Evolutionary conservation across 2,797 vertebrate genomes (phyloP), one percentile per base, ranked within the genome.

Genomic region (Sebastes minor): DNA sequence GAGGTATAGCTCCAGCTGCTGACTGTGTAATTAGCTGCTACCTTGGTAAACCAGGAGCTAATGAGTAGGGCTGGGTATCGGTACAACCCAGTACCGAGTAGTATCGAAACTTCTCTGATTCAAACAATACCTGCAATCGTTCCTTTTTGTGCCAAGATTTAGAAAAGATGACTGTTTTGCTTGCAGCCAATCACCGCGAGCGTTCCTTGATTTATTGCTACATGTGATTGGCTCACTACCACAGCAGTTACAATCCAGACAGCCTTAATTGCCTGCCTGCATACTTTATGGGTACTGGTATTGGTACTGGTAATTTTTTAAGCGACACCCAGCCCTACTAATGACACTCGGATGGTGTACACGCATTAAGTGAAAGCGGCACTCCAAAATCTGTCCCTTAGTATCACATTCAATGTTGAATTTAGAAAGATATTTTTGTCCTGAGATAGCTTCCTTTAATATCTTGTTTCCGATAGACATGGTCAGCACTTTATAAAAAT

Each of bases 151-250:
- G 42, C 42, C 42, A 16, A 46, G 14, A 16, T 18, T 18, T 46
- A 46, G 42, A 46, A 46, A 18, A 0, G 42, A 16, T 18, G 42
- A 18, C 42, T 16, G 14, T 46, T 46, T 46, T 42, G 13, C 38
- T 42, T 0, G 13, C 38, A 3, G 38, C 13, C 38, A 42, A 42
- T 42, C 38, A 0, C 38, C 1, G 38, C 16, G 3, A 46, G 42
- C 42, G 0, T 46, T 46, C 16, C 3, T 46, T 8, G 16, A 46
- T 46, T 18, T 46, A 16, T 8, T 46, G 42, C 42, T 18, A 46
- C 42, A 8, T 46, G 42, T 18, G 42, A 46, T 46, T 18, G 42
- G 42, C 38, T 16, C 38, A 46, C 13, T 46, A 16, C 38, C 14
- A 16, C 38, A 46, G 13, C 38, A 46, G 14, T 16, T 46, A 46